Evolutionary conservation across 92 coral and sea anemone genomes (phyloP).

Genomic region (Muricea muricata): DNA sequence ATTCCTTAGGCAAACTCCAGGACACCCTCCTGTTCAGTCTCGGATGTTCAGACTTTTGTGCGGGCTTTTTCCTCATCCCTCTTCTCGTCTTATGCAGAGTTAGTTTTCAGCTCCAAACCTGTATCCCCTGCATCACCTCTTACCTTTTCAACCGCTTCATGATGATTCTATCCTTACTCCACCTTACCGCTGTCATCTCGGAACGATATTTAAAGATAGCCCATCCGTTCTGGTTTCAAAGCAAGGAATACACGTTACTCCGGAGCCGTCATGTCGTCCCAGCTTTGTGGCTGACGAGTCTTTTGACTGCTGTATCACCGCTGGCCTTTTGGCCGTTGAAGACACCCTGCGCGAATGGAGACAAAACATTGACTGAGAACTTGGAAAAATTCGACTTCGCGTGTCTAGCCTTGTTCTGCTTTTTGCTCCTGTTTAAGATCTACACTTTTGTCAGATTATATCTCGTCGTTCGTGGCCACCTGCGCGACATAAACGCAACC

Average conservation of each 20-base stretch:
- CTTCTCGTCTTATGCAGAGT: neutral
- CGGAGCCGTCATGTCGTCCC: neutral
- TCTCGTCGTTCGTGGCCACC: constrained; percentile 20
- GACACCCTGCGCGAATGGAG: neutral
- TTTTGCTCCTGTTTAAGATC: constrained; percentile 2
- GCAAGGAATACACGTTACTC: neutral
- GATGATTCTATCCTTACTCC: neutral
- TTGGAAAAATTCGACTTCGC: neutral
- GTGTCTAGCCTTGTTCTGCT: neutral
- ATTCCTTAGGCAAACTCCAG: neutral
- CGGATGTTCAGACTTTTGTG: constrained; percentile 26
- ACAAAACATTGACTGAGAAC: too few relatives aligned
- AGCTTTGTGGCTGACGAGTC: constrained; percentile 6
- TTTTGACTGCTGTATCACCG: neutral
- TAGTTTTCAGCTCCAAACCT: neutral
- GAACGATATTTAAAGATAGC: constrained; percentile 5
- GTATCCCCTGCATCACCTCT: neutral
- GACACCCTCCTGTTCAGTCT: constrained; percentile 9
- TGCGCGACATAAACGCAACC: neutral
- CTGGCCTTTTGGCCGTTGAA: constrained; percentile 2
- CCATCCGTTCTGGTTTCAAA: constrained; percentile 25
- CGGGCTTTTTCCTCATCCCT: constrained; percentile 23
- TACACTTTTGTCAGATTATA: constrained; percentile 7
- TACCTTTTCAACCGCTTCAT: constrained; percentile 11
- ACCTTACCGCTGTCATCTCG: constrained; percentile 5